These are phyloP conservation scores for Eugnorisma glareosa DNA, from an alignment of 2,888 invertebrate species.

Conservation along the genomic window DNA sequence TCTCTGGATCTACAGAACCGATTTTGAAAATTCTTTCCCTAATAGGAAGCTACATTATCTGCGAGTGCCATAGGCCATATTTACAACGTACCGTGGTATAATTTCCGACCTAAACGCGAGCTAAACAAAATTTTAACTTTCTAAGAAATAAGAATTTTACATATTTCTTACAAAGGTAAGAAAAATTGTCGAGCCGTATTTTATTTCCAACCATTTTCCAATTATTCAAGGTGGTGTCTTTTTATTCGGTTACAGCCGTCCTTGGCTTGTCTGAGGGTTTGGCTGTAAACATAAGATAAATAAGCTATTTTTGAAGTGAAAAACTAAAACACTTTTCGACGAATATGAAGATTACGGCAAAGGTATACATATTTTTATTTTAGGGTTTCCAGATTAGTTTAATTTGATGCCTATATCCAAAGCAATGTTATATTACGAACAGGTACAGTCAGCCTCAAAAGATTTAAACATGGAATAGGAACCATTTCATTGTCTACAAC, in stretches of 20 bases:
- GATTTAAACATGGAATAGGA: too few relatives aligned
- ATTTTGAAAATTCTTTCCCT: too few relatives aligned
- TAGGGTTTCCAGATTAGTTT: not conserved
- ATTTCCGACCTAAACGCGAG: too few relatives aligned
- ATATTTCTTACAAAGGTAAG: slow-evolving; percentile 31
- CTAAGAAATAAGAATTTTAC: slow-evolving; percentile 18
- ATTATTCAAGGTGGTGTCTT: slow-evolving; percentile 51
- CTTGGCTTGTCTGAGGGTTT: slow-evolving; percentile 48
- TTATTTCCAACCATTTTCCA: slow-evolving; percentile 55
- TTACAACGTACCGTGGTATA: too few relatives aligned
- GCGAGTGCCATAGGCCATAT: too few relatives aligned
- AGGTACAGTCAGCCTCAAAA: too few relatives aligned
- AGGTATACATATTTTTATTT: not conserved
- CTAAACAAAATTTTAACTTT: slow-evolving; percentile 6
- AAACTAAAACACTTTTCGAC: not conserved
- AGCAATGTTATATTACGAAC: not conserved
- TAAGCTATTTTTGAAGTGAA: slow-evolving; percentile 25
- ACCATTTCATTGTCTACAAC: too few relatives aligned
- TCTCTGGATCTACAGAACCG: too few relatives aligned
- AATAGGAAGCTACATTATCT: too few relatives aligned
- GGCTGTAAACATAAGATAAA: slow-evolving; percentile 31
- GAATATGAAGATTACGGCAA: not conserved
- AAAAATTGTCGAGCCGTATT: slow-evolving; percentile 38
- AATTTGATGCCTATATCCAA: not conserved
- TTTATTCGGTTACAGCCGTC: slow-evolving; percentile 50